Evolutionary conservation across 2,113 vertebrate genomes (phyloP).

Genomic region (Lampris incognitus): DNA sequence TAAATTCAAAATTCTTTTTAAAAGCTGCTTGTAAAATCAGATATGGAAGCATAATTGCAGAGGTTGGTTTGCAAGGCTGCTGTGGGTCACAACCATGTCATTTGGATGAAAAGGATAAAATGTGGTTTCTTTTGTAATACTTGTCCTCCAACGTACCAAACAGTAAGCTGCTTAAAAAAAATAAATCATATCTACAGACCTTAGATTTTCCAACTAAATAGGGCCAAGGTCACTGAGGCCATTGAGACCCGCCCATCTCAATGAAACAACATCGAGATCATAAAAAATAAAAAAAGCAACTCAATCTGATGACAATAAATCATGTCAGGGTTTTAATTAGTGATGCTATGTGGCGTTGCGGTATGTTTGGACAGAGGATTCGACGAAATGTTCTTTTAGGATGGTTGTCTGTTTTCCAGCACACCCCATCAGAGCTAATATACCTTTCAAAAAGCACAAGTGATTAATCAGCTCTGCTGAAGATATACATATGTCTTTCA

Average conservation of each 20-base stretch:
- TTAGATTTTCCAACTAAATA: too few relatives aligned
- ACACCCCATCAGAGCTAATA: conserved; percentile 21
- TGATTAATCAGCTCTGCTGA: conserved; percentile 89
- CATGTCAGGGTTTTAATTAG: conserved; percentile 87
- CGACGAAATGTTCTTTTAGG: conserved; percentile 47
- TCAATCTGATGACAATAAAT: conserved; percentile 76
- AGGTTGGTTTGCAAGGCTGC: not conserved
- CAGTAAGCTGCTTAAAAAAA: conserved; percentile 9
- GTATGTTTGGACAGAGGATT: conserved; percentile 81
- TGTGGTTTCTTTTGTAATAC: not conserved
- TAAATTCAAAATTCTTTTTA: conserved; percentile 4
- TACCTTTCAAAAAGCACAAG: conserved; percentile 70
- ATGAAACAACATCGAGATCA: too few relatives aligned
- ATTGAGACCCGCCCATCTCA: too few relatives aligned
- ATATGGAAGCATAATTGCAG: not conserved
- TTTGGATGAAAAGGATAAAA: not conserved
- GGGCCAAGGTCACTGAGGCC: too few relatives aligned
- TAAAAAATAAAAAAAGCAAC: too few relatives aligned
- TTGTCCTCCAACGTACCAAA: conserved; percentile 5
- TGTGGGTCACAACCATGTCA: conserved; percentile 6
- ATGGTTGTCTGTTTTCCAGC: not conserved
- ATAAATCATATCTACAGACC: not conserved
- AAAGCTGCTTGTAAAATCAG: conserved; percentile 1
- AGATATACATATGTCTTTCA: conserved; percentile 87
- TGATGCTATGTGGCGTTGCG: conserved; percentile 83